Evolutionary conservation across 2,113 vertebrate species (phyloP).

Genomic region (Noturus placidus): DNA sequence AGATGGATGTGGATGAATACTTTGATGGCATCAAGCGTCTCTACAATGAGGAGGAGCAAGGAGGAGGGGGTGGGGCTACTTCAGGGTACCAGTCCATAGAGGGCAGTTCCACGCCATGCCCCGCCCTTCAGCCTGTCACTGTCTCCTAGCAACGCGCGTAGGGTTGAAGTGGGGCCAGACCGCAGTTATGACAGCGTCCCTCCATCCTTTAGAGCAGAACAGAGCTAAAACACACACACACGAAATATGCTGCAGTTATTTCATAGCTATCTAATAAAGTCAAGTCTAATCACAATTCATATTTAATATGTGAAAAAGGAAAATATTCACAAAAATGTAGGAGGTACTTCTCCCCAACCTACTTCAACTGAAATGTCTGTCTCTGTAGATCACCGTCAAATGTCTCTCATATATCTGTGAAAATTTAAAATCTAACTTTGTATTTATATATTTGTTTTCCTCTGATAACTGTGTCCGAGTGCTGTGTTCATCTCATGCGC

Average conservation of each 20-base stretch:
- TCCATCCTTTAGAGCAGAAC: constrained; percentile 71
- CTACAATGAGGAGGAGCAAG: constrained; percentile 89
- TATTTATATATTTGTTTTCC: constrained; percentile 10
- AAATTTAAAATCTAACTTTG: background rate
- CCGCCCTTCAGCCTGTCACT: constrained; percentile 86
- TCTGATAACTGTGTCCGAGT: background rate
- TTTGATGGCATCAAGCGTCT: constrained; percentile 94
- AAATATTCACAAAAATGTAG: constrained; percentile 71
- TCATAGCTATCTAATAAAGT: constrained; percentile 62
- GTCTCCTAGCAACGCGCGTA: constrained; percentile 73
- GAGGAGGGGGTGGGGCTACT: constrained; percentile 60
- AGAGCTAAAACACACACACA: constrained; percentile 67
- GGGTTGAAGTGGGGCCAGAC: constrained; percentile 43
- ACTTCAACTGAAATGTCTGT: constrained; percentile 30
- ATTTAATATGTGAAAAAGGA: constrained; percentile 68
- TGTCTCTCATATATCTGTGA: constrained; percentile 1
- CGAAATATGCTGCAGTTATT: constrained; percentile 70
- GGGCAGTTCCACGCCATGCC: constrained; percentile 82
- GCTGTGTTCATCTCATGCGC: constrained; percentile 4
- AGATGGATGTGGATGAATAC: constrained; percentile 97
- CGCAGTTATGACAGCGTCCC: constrained; percentile 54
- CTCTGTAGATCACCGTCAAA: constrained; percentile 3
- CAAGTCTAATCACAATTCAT: constrained; percentile 72
- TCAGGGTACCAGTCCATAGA: constrained; percentile 73
- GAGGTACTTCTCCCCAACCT: constrained; percentile 45